Base-by-base conservation (phyloP, 53 echinoderm and acorn worm genomes). In the Holothuria leucospilota region DNA sequence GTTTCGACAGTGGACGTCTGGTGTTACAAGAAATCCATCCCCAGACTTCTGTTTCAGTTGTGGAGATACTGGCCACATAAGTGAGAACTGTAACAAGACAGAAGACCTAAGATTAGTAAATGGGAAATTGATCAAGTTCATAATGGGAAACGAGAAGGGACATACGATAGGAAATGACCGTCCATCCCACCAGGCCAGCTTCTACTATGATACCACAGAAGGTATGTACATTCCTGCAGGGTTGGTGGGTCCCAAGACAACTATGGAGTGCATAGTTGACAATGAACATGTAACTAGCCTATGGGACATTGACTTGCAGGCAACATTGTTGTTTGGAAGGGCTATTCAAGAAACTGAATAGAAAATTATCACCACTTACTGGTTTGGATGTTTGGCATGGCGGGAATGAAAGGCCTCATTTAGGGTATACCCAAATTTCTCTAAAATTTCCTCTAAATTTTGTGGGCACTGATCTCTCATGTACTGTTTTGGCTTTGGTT, bases 271-370 rank as follows among this genome's bases (percentile, higher is more conserved):
- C 46, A 46, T 39, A 8, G 29, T 78, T 3, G 59, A 78, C 18
- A 56, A 78, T 25, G 23, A 8, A 52, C 77, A 20, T 16, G 52
- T 83, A 11, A 38, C 2, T 16, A 86, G 85, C 70, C 53, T 92
- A 15, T 69, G 89, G 15, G 89, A 92, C 75, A 87, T 89, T 86
- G 92, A 89, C 12, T 92, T 89, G 0, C 92, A 92, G 40, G 92
- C 89, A 58, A 78, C 78, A 7, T 29, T 66, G 87, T 20, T 75
- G 87, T 63, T 11, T n/a, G 5, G 52, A 91, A 4, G 64, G 63
- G 29, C 66, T 94, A 6, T 87, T 88, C 49, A 63, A 87, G 13
- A 38, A 40, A 9, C 69, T 94, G 6, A 52, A 68, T 12, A 24
- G 58, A 6, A 62, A 72, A 9, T 13, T 91, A 2, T 58, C 72